These are phyloP conservation scores for Tragopan temminckii DNA, from an alignment of 2,797 vertebrate genomes.

Conservation along the genomic window DNA sequence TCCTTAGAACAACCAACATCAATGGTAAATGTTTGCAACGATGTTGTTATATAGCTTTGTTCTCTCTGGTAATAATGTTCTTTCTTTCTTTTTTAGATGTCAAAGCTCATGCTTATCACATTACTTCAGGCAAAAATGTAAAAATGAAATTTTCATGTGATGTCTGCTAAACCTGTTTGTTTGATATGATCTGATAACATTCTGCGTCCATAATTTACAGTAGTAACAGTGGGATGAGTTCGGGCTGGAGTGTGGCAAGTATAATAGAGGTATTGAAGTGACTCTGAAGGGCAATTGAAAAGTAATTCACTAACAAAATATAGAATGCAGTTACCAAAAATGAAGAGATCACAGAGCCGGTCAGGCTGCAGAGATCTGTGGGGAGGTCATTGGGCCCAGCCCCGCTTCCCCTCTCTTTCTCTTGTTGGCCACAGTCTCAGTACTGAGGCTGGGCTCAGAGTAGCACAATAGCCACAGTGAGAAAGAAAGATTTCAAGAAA, in stretches of 20 bases:
- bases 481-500: constrained; percentile 37
- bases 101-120: background rate
- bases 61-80: background rate
- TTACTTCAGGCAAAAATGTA: background rate
- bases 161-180: background rate
- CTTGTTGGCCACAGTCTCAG: background rate
- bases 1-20: background rate
- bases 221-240: background rate
- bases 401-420: background rate
- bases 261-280: background rate
- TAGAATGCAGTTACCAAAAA: too few relatives aligned
- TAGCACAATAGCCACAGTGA: background rate
- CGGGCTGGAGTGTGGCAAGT: background rate
- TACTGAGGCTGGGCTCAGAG: constrained; percentile 26
- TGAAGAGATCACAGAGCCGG: background rate
- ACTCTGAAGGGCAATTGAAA: background rate
- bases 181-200: background rate
- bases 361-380: background rate
- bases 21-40: background rate
- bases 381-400: background rate
- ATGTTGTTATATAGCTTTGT: background rate
- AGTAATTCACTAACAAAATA: background rate
- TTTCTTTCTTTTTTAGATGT: background rate
- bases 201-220: background rate
- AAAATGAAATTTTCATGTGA: background rate